Evolutionary conservation across 2,888 invertebrate genomes (phyloP).

Genomic region (Epinotia demarniana): DNA sequence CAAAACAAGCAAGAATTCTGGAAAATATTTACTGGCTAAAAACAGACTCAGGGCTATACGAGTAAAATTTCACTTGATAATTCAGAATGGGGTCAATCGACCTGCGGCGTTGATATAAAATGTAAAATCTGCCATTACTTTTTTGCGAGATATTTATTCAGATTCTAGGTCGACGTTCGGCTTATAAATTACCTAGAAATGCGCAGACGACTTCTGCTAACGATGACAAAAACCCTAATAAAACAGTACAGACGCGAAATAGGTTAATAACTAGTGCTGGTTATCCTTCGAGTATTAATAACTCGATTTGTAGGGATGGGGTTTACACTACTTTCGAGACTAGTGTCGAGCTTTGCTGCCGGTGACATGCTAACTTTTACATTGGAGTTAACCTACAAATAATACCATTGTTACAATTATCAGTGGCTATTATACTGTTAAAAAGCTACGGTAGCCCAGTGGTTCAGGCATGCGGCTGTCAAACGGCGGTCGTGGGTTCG

Average conservation of each 20-base stretch:
- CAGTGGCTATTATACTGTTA: too few species aligned
- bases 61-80: conserved; percentile 37
- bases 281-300: conserved; percentile 41
- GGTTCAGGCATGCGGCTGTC: too few species aligned
- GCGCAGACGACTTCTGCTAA: conserved; percentile 29
- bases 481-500: too few species aligned
- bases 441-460: too few species aligned
- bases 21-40: conserved; percentile 28
- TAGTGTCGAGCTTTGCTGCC: too few species aligned
- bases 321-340: too few species aligned
- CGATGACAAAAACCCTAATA: conserved; percentile 44
- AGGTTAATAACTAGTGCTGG: conserved; percentile 39
- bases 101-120: conserved; percentile 34
- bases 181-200: conserved; percentile 43
- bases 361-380: too few species aligned
- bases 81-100: conserved; percentile 40
- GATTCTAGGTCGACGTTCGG: conserved; percentile 39
- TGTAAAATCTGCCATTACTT: conserved; percentile 16
- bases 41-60: conserved; percentile 30
- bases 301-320: conserved; percentile 29
- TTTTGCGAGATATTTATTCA: conserved; percentile 32
- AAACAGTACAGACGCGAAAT: conserved; percentile 31
- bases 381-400: too few species aligned
- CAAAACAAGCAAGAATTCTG: background rate
- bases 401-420: too few species aligned